Base-by-base conservation (phyloP, 2,888 invertebrate genomes). In the Dicroscelio sp. region DNA sequence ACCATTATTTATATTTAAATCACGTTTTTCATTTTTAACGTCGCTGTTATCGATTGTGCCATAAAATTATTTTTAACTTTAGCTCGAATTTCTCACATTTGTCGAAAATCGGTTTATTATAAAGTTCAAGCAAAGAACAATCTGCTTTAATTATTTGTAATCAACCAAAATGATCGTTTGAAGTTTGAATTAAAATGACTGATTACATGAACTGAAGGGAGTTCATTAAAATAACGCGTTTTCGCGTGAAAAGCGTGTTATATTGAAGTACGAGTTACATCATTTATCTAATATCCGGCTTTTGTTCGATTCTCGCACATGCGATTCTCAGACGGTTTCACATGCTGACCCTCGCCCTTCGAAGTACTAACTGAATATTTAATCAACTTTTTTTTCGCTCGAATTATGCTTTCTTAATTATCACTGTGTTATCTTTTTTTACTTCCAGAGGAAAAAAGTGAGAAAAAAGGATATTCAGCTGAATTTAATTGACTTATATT, bases 261-360 rank as follows among this genome's bases (percentile, higher is more conserved):
- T 35, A 58, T 52, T 33, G 78, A 55, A 38, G 35, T 80, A 33
- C 65, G 31, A 43, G 73, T 76, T 71, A 71, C 90, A 60, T 90
- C 67, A 86, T 86, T 82, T 90, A 82, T 90, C 71, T 86, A 90
- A 86, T 90, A 86, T 90, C 86, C 86, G 82, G 27, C 79, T 80
- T 90, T 90, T 90, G 90, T 86, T 86, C 82, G 69, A 76, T 87
- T 67, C 85, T 73, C 69, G 35, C 79, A 69, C 86, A 82, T 82
- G 76, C 60, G 35, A 75, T 85, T 82, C 85, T 79, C 85, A 85
- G 75, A 79, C 76, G 20, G 38, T 80, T 85, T 85, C 88, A 73
- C 60, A 84, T 55, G 33, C 14, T 48, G 76, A 79, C 84, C 67
- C 80, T 82, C 86, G 55, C 82, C 69, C 75, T 83, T 71, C 38